phyloP scores from a whole-genome alignment of 2,797 vertebrate species.

The Oreonectes daqikongensis region DNA sequence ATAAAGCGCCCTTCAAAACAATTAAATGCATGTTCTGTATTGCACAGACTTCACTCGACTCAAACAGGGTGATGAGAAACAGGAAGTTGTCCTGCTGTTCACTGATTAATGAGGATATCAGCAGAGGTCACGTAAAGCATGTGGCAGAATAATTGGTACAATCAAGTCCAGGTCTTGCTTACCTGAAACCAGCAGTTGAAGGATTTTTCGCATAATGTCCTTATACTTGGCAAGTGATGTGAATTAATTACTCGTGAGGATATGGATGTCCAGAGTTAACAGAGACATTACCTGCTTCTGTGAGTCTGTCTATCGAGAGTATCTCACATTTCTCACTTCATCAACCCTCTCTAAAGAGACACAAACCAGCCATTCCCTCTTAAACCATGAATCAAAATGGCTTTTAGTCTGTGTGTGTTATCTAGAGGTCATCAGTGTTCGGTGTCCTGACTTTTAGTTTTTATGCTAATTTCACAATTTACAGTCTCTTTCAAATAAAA shows the following conservation, averaged over 20 bases:
- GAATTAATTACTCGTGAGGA: slow-evolving; percentile 57
- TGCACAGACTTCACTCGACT: background rate
- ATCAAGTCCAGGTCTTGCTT: slow-evolving; percentile 55
- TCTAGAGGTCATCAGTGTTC: background rate
- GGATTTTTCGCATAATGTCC: slow-evolving; percentile 39
- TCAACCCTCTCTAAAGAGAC: slow-evolving; percentile 19
- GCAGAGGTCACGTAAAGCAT: slow-evolving; percentile 58
- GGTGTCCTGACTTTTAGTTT: no score
- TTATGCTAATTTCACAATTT: no score
- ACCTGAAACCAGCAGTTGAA: slow-evolving; percentile 54
- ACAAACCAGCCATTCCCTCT: no score
- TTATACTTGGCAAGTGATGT: slow-evolving; percentile 48
- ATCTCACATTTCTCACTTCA: slow-evolving; percentile 14
- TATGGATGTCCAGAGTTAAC: background rate
- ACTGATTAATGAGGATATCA: slow-evolving; percentile 63
- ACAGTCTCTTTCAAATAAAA: background rate
- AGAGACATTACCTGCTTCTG: slow-evolving; percentile 4
- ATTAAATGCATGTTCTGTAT: slow-evolving; percentile 7
- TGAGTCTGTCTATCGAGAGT: background rate
- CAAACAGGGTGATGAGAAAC: slow-evolving; percentile 23
- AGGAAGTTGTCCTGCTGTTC: slow-evolving; percentile 41
- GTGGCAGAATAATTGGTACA: slow-evolving; percentile 62
- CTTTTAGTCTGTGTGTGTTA: background rate
- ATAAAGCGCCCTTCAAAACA: slow-evolving; percentile 11
- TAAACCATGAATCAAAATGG: background rate